Evolutionary conservation across 2,113 vertebrate species (phyloP).

Genomic region (Campylorhamphus procurvoides): DNA sequence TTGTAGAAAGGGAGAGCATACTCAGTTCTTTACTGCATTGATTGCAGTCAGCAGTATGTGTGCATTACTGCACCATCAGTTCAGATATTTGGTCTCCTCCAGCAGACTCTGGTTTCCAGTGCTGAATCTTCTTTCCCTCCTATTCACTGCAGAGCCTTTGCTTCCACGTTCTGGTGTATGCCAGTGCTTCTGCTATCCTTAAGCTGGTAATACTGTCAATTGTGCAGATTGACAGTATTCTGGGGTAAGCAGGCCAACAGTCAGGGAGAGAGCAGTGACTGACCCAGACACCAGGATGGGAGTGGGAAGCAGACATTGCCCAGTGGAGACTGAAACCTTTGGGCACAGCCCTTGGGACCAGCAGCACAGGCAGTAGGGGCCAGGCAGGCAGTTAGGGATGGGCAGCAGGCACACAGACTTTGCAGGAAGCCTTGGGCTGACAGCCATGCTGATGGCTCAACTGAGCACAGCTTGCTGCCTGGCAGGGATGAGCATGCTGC

Average conservation of each 20-base stretch:
- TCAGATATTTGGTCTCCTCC: not conserved
- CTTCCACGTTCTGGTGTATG: accelerated
- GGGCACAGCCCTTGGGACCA: accelerated
- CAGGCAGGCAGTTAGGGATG: too few species aligned
- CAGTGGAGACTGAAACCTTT: not conserved
- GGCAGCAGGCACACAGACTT: accelerated
- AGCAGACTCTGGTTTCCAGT: not conserved
- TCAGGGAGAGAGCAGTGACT: too few species aligned
- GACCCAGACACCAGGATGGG: accelerated
- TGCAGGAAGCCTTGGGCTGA: accelerated
- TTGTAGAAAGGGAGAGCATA: not conserved
- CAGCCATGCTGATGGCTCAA: accelerated
- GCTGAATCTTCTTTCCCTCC: not conserved
- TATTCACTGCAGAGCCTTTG: accelerated
- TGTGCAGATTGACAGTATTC: accelerated
- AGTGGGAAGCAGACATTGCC: not conserved
- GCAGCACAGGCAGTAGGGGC: too few species aligned
- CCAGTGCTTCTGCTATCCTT: not conserved
- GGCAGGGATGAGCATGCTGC: not conserved
- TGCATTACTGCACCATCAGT: not conserved
- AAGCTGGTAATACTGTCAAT: not conserved
- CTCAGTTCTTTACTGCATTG: not conserved
- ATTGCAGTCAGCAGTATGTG: accelerated
- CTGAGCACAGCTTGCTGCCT: not conserved
- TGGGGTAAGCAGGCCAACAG: not conserved